Evolutionary conservation across 1,140 invertebrate genomes (phyloP).

Genomic region (Aporrectodea caliginosa): DNA sequence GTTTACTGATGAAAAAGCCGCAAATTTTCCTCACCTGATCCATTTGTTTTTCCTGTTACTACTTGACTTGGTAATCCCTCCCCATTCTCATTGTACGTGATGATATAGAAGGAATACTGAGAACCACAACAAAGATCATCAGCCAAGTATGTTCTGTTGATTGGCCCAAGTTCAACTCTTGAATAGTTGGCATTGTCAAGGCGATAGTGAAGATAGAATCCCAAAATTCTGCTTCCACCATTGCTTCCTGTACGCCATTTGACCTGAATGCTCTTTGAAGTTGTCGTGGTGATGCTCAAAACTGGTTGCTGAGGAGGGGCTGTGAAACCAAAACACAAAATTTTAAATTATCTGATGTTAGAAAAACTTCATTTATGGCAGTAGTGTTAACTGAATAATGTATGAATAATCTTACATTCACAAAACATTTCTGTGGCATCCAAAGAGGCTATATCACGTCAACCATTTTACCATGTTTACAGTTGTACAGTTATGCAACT

Average conservation of each 20-base stretch:
- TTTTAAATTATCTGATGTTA: neutral
- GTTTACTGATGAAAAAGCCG: too few relatives aligned
- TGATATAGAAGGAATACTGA: slow-evolving; percentile 60
- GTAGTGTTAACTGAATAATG: too few relatives aligned
- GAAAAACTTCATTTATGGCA: too few relatives aligned
- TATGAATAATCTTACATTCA: too few relatives aligned
- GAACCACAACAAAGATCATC: slow-evolving; percentile 72
- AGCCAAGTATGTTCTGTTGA: slow-evolving; percentile 63
- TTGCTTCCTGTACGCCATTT: slow-evolving; percentile 53
- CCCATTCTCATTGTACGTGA: slow-evolving; percentile 58
- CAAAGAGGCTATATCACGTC: too few relatives aligned
- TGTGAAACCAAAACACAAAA: slow-evolving; percentile 30
- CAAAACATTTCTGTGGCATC: too few relatives aligned
- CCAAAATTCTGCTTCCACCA: slow-evolving; percentile 56
- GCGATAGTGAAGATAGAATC: slow-evolving; percentile 56
- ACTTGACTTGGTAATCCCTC: slow-evolving; percentile 54
- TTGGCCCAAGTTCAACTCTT: slow-evolving; percentile 38
- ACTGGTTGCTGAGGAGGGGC: slow-evolving; percentile 46
- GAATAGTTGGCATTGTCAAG: slow-evolving; percentile 62
- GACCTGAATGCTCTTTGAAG: slow-evolving; percentile 50
- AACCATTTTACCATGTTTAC: too few relatives aligned
- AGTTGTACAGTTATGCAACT: too few relatives aligned
- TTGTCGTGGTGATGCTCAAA: slow-evolving; percentile 44
- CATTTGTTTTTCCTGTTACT: slow-evolving; percentile 61
- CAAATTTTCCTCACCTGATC: too few relatives aligned